phyloP scores from a whole-genome alignment of 2,797 vertebrate species.

The Avahi laniger region DNA sequence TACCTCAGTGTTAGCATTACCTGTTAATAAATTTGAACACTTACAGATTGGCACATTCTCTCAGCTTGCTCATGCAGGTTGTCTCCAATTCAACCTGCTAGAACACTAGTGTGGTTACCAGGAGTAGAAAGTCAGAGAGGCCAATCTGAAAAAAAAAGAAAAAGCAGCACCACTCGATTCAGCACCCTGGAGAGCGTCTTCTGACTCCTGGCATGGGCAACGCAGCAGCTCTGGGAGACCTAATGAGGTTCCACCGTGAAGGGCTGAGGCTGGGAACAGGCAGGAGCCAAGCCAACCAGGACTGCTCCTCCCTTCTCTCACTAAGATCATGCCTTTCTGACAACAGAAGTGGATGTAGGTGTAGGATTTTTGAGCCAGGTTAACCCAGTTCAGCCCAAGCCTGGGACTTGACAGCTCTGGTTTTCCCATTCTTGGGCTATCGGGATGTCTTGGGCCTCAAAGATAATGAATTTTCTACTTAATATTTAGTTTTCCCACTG shows the following conservation, averaged over 20 bases:
- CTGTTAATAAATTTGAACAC: neutral
- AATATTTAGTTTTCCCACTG: neutral
- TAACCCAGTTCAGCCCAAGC: neutral
- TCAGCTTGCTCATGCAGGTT: neutral
- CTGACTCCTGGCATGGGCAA: rapidly evolving
- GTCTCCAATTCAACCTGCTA: neutral
- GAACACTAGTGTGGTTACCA: neutral
- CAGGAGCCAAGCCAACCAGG: neutral
- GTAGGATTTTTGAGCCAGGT: neutral
- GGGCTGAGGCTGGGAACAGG: neutral
- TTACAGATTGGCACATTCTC: neutral
- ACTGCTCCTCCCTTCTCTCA: neutral
- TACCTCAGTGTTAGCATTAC: neutral
- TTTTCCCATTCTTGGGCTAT: neutral
- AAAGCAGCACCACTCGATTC: neutral
- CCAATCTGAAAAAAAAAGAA: neutral
- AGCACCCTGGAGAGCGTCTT: neutral
- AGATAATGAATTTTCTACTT: neutral
- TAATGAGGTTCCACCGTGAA: neutral
- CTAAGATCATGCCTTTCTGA: neutral
- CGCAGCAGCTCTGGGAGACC: neutral
- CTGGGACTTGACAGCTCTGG: neutral
- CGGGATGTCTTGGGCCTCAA: neutral
- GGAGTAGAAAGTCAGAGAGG: neutral
- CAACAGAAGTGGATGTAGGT: neutral